Evolutionary conservation across 2,113 vertebrate species (phyloP).

Genomic region (Percina caprodes): DNA sequence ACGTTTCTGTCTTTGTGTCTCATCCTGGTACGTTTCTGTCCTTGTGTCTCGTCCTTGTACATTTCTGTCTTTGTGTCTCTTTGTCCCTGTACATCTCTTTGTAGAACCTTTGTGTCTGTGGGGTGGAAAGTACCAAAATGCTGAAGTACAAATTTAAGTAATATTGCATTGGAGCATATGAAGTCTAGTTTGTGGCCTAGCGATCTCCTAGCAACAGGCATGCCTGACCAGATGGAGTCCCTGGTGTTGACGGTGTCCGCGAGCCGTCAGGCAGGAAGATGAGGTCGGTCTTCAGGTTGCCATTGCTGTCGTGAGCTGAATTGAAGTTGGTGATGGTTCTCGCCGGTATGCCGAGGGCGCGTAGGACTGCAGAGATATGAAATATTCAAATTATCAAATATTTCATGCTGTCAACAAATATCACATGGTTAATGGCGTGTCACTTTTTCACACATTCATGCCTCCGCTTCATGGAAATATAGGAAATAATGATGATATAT

Average conservation of each 20-base stretch:
- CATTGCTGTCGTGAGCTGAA: constrained; percentile 93
- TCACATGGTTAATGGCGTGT: neutral
- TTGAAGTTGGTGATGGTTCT: constrained; percentile 90
- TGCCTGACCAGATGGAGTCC: constrained; percentile 87
- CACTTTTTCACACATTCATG: neutral
- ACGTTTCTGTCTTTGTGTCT: too few species aligned
- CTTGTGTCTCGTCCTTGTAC: too few species aligned
- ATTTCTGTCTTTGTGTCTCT: too few species aligned
- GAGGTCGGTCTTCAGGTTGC: constrained; percentile 89
- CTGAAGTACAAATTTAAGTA: too few species aligned
- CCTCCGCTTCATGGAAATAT: neutral
- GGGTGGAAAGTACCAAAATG: too few species aligned
- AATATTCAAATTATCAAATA: neutral
- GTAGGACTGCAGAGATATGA: constrained; percentile 83
- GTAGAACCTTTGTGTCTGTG: too few species aligned
- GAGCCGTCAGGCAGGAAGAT: constrained; percentile 85
- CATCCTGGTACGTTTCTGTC: too few species aligned
- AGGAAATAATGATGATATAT: neutral
- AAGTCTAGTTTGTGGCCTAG: neutral
- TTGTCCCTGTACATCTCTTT: too few species aligned
- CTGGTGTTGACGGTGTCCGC: constrained; percentile 83
- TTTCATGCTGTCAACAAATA: neutral
- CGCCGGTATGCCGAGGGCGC: constrained; percentile 91
- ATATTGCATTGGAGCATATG: too few species aligned
- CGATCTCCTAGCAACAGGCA: neutral